Conservation (phyloP, 35 echinoderm and acorn worm genomes). For the Apostichopus californicus region DNA sequence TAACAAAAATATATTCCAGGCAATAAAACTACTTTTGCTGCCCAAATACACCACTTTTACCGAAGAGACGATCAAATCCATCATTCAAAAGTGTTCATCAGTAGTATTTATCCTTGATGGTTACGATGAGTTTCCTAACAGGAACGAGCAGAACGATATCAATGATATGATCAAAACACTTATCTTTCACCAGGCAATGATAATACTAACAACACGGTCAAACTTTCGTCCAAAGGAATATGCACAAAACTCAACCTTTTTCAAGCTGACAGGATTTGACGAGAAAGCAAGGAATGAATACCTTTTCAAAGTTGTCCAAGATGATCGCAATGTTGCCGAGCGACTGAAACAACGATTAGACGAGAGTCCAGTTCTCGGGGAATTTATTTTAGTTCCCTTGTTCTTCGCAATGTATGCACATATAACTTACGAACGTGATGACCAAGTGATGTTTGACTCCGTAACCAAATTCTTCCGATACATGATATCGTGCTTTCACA, state of each 20-base stretch:
- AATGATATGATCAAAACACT: not conserved
- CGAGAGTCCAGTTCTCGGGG: not conserved
- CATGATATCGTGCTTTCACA: not conserved
- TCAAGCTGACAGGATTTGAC: slow-evolving; percentile 24
- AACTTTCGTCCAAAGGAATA: not conserved
- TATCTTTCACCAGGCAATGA: not conserved
- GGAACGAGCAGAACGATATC: not conserved
- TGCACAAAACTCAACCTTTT: not conserved
- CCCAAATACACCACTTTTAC: not conserved
- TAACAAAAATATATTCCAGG: not conserved
- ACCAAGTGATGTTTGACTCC: not conserved
- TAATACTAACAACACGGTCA: slow-evolving; percentile 5
- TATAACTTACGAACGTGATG: not conserved
- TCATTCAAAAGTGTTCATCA: not conserved
- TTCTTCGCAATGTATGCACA: slow-evolving; percentile 44
- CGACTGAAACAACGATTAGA: not conserved
- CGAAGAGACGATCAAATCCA: not conserved
- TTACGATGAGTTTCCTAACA: slow-evolving; percentile 22
- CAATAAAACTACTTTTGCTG: slow-evolving; percentile 6
- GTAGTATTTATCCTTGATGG: slow-evolving; percentile 32
- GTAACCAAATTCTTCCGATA: slow-evolving; percentile 6
- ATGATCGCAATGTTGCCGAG: slow-evolving; percentile 1
- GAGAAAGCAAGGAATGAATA: slow-evolving; percentile 26
- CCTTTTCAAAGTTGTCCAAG: not conserved
- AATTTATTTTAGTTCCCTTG: slow-evolving; percentile 1